These are phyloP conservation scores for Macaria liturata DNA, from an alignment of 2,888 invertebrate genomes.

Conservation along the genomic window DNA sequence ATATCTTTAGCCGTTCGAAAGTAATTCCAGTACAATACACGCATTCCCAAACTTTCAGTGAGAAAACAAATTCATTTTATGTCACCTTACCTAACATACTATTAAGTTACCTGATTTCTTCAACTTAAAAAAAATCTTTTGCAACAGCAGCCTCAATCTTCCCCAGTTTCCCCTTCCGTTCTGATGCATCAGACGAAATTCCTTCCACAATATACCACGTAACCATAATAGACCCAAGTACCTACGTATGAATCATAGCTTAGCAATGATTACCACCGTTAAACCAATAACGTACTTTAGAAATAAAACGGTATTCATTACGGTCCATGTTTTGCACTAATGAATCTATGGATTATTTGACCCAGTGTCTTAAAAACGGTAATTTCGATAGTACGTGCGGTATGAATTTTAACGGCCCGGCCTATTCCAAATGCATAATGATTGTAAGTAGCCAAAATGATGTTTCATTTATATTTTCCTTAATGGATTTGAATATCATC, in stretches of 20 bases:
- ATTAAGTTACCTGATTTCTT: too few species aligned
- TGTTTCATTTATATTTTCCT: too few species aligned
- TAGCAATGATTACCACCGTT: conserved; percentile 19
- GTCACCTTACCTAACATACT: too few species aligned
- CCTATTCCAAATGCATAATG: conserved; percentile 1
- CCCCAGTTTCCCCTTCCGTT: conserved; percentile 12
- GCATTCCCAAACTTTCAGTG: too few species aligned
- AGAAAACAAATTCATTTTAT: too few species aligned
- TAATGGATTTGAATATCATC: too few species aligned
- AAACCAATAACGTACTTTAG: conserved; percentile 19
- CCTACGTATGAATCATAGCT: conserved; percentile 16
- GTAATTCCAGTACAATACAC: too few species aligned
- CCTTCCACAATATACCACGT: conserved; percentile 6
- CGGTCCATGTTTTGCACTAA: conserved; percentile 21
- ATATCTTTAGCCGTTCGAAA: too few species aligned
- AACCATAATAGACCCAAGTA: conserved; percentile 4
- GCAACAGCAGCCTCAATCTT: not conserved
- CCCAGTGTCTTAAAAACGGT: conserved; percentile 17
- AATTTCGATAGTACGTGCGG: conserved; percentile 9
- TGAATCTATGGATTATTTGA: conserved; percentile 19
- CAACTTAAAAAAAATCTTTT: too few species aligned
- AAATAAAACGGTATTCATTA: conserved; percentile 19
- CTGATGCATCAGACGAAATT: conserved; percentile 6
- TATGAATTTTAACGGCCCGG: conserved; percentile 9
- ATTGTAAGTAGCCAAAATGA: not conserved